Conservation (phyloP, 1,140 invertebrate species). For the Ridgeia piscesae region DNA sequence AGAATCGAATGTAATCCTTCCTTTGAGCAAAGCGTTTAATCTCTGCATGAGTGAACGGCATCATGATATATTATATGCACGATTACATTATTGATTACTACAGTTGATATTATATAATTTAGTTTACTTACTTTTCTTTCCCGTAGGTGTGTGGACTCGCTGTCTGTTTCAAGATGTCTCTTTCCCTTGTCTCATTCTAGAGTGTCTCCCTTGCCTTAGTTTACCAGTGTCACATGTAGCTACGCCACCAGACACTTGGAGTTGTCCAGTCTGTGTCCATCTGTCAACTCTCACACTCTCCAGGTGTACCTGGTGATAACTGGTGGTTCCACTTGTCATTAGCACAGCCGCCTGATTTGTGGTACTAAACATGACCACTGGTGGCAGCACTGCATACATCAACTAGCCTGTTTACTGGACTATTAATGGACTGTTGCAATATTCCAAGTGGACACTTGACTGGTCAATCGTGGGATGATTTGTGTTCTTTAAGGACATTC, state of each 20-base stretch:
- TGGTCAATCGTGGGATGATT: neutral
- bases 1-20: neutral
- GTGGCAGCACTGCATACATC: neutral
- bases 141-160: neutral
- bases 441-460: no score
- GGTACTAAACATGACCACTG: neutral
- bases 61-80: neutral
- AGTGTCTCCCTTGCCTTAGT: neutral
- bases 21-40: neutral
- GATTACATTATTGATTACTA: neutral
- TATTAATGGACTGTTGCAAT: neutral
- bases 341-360: neutral
- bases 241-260: neutral
- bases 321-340: neutral
- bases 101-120: neutral
- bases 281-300: neutral
- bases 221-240: neutral
- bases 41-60: neutral
- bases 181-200: neutral
- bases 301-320: neutral
- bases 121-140: no score
- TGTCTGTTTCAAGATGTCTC: neutral
- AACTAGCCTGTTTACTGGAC: constrained; percentile 6
- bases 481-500: neutral
- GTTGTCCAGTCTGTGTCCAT: neutral